Percentiles rank a stretch among this genome's conserved stretches.
These are phyloP conservation scores for Napeogenes sylphis DNA, from an alignment of 2,888 invertebrate species.

Conservation along the genomic window DNA sequence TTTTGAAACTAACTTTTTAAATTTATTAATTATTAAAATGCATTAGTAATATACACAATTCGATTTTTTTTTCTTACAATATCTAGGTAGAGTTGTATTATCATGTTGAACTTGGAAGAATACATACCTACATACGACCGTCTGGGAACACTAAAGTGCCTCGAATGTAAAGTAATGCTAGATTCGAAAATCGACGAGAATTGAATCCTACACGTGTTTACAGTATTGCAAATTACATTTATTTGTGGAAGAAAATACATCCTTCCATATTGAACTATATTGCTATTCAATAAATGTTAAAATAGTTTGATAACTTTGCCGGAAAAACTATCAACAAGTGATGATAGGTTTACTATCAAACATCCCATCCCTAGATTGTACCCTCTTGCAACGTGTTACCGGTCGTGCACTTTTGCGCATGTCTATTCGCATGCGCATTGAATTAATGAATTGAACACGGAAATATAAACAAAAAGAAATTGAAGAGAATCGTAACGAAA, in stretches of 20 bases:
- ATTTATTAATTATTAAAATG: too few species aligned
- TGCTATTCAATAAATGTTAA: conserved; percentile 2
- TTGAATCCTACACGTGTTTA: conserved; percentile 2
- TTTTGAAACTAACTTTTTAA: too few species aligned
- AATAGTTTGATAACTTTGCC: not conserved
- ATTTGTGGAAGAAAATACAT: conserved; percentile 1
- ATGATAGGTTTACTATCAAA: conserved; percentile 14
- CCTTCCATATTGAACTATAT: not conserved
- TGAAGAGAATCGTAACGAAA: not conserved
- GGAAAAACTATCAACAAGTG: conserved; percentile 3
- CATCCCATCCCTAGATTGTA: conserved; percentile 10
- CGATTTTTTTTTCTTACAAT: not conserved
- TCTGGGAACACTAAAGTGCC: not conserved
- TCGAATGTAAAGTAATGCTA: not conserved
- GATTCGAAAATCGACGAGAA: not conserved
- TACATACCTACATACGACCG: not conserved
- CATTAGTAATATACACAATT: too few species aligned
- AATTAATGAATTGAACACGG: conserved; percentile 7
- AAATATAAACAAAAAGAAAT: conserved; percentile 14
- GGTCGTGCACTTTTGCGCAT: conserved; percentile 22
- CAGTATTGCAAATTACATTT: not conserved
- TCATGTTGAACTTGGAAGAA: not conserved
- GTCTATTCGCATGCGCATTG: conserved; percentile 26
- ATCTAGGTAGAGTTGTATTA: not conserved
- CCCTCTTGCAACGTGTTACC: conserved; percentile 16